Evolutionary conservation across 2,888 invertebrate genomes (phyloP).

Genomic region (Stratiomys singularior): DNA sequence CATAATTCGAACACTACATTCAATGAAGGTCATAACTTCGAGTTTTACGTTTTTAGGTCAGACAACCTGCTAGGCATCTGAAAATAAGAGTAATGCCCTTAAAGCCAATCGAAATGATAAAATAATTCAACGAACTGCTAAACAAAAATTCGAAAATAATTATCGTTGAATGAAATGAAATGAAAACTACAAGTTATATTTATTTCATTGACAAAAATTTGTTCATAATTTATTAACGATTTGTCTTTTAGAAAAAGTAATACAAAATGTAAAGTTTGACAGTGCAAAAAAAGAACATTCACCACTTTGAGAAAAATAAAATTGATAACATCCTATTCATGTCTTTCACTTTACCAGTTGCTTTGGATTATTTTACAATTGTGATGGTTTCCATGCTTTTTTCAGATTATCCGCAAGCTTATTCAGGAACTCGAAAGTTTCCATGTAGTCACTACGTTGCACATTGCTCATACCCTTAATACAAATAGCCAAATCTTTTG

Average conservation of each 20-base stretch:
- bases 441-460: conserved; percentile 84
- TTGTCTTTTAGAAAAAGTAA: background rate
- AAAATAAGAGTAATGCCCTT: too few species aligned
- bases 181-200: too few species aligned
- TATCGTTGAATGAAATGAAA: too few species aligned
- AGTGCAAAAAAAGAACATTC: background rate
- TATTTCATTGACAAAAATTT: background rate
- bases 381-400: conserved; percentile 53
- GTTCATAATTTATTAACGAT: conserved; percentile 1
- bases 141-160: too few species aligned
- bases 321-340: background rate
- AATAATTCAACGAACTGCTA: too few species aligned
- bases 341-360: background rate
- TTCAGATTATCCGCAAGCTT: conserved; percentile 91
- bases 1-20: too few species aligned
- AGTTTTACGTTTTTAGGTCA: too few species aligned
- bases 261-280: conserved; percentile 16
- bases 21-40: too few species aligned
- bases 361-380: background rate
- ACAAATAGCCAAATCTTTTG: conserved; percentile 98
- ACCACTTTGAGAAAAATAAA: conserved; percentile 11
- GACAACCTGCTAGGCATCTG: too few species aligned
- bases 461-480: conserved; percentile 89
- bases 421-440: conserved; percentile 97
- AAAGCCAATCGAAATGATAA: too few species aligned